Conservation (phyloP, 2,888 invertebrate genomes). For the Tridacna crocea region DNA sequence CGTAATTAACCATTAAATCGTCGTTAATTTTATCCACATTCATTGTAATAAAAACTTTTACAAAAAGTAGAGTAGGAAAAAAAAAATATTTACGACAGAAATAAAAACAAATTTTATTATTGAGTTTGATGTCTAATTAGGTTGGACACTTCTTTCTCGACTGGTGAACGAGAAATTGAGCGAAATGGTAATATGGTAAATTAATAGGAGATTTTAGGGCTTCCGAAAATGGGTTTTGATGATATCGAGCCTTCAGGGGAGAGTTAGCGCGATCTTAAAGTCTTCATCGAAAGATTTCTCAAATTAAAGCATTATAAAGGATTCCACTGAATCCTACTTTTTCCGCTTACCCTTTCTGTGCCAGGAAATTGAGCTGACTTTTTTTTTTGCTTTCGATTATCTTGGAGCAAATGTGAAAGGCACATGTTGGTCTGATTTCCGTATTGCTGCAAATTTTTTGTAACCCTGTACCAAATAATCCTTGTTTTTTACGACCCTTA, state of each 20-base stretch:
- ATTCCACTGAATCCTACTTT: neutral
- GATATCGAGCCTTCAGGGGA: slow-evolving; percentile 16
- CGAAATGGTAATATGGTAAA: slow-evolving; percentile 53
- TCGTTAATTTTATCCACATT: slow-evolving; percentile 51
- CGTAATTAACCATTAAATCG: slow-evolving; percentile 27
- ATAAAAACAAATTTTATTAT: slow-evolving; percentile 28
- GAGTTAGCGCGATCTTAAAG: slow-evolving; percentile 13
- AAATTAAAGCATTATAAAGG: slow-evolving; percentile 31
- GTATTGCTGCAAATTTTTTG: too few relatives aligned
- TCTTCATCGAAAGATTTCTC: slow-evolving; percentile 23
- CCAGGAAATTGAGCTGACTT: too few relatives aligned
- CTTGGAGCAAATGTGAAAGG: too few relatives aligned
- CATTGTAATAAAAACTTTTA: slow-evolving; percentile 37
- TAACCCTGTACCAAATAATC: too few relatives aligned
- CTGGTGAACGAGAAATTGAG: slow-evolving; percentile 59
- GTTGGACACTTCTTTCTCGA: slow-evolving; percentile 47
- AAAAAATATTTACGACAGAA: slow-evolving; percentile 7
- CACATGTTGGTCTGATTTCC: too few relatives aligned
- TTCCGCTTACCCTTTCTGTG: too few relatives aligned
- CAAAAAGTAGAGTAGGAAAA: neutral
- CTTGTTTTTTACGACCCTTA: too few relatives aligned
- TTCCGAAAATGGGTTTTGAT: slow-evolving; percentile 59
- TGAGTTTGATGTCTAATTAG: slow-evolving; percentile 56
- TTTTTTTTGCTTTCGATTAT: too few relatives aligned
- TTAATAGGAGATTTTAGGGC: slow-evolving; percentile 49